Base-by-base conservation (phyloP, 2,888 invertebrate species). In the Pheosia gnoma region DNA sequence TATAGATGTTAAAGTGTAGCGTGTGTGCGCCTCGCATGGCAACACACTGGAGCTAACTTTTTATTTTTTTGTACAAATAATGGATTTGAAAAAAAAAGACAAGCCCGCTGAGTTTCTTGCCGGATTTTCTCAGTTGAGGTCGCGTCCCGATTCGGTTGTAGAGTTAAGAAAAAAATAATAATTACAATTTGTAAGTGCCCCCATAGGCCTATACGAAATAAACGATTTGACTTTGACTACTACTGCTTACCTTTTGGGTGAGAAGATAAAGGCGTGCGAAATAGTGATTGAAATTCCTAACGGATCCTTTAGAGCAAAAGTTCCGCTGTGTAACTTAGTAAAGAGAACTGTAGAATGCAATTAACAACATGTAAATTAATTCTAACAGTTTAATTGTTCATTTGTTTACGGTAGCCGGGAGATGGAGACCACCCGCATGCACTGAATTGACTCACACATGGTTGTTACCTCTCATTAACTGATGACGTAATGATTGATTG, bases 361-460 rank as follows among this genome's bases (percentile, higher is more conserved):
- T 74, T 72, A 72, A 49, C 60, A 65, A 67, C 63, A 61, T 65
- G 68, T 65, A 65, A 77, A 77, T 74, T 71, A 71, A 72, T 66
- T 66, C 62, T 61, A 70, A 71, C 70, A 71, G 74, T 68, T 63
- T 70, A 75, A 79, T 74, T 60, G 61, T 60, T 3, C 45, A 47
- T 64, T 57, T 62, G 62, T 53, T 38, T 59, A 7, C 7, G 0
- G 36, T 10, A 13, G 36, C 0, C 13, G 3, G 6, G 41, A 45
- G 36, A 36, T 59, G 61, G 71, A 75, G 75, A 61, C 77, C 79
- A 74, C 87, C 87, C 87, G 84, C 80, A 86, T 86, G 74, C 62
- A 62, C 52, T 68, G 71, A 81, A 85, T 85, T 81, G 83, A 81
- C 78, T 78, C 74, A 72, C 61, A 59, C 68, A 77, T 72, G 68